Base-by-base conservation (phyloP, 2,888 invertebrate species). In the Neuroscelio doddi region DNA sequence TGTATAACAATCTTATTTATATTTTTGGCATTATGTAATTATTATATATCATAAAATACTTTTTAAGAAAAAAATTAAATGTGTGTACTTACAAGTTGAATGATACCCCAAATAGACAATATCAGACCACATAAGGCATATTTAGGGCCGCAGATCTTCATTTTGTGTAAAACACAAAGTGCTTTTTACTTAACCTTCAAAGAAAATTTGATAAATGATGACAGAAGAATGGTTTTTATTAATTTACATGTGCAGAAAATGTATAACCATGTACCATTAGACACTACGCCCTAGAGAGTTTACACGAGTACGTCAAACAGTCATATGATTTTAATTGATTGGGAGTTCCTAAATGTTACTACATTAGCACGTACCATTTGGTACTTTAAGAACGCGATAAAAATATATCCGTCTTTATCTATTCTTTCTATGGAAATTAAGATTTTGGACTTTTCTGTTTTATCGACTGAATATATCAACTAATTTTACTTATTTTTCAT, bases 31-130 rank as follows among this genome's bases (percentile, higher is more conserved):
- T n/a, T 14, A 7, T n/a, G n/a, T 17, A 41, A 46, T 50, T 41
- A 3, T 12, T 26, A 41, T n/a, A n/a, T n/a, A n/a, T n/a, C n/a
- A n/a, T n/a, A n/a, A n/a, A n/a, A n/a, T n/a, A n/a, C n/a, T n/a
- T 10, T 44, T 39, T 47, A 50, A 42, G 45, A 68, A 39, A 32
- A 17, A 1, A 32, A 29, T 27, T 44, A 41, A 47, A 45, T 45
- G n/a, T 15, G 34, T 8, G 16, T 58, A 88, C 91, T 91, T 87
- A 97, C 96, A 90, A 97, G 86, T 87, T 97, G 97, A 70, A 97
- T 89, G 73, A 97, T 93, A 70, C 96, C 97, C 97, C 97, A 97
- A 34, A 93, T 91, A 80, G 96, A 96, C 77, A 97, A 87, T 50
- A 97, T 90, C 46, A 96, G 88, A 68, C 96, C 95, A 84, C 96